phyloP scores from a whole-genome alignment of 2,888 invertebrate species.

The Ypsolopha scabrella region DNA sequence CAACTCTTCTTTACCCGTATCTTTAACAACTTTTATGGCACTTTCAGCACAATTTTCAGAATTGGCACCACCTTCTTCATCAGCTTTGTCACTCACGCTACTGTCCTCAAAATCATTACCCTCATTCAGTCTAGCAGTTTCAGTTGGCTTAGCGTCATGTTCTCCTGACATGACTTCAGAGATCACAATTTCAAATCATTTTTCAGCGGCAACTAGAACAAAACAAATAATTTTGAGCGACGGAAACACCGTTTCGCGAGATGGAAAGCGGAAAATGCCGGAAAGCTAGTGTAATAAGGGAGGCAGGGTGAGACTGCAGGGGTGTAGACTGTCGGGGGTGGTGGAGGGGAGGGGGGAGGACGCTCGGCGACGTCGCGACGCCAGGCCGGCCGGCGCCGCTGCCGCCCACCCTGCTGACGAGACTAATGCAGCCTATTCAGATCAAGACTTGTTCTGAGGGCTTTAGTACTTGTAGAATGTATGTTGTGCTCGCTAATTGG shows the following conservation, averaged over 20 bases:
- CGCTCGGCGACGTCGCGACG: constrained; percentile 58
- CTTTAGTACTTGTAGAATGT: too few relatives aligned
- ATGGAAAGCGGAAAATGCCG: too few relatives aligned
- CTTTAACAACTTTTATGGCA: constrained; percentile 8
- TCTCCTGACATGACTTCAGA: constrained; percentile 52
- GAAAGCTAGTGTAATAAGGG: background rate
- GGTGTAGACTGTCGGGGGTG: constrained; percentile 10
- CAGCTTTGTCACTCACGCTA: constrained; percentile 19
- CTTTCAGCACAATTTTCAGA: background rate
- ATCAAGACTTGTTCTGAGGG: background rate
- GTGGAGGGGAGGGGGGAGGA: constrained; percentile 18
- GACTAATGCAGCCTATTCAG: constrained; percentile 9
- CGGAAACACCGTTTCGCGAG: too few relatives aligned
- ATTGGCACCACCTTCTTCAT: constrained; percentile 6
- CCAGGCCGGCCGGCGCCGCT: constrained; percentile 60
- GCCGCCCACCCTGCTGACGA: constrained; percentile 21
- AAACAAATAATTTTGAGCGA: too few relatives aligned
- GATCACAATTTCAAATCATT: too few relatives aligned
- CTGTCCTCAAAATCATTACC: constrained; percentile 23
- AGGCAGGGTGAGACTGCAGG: background rate
- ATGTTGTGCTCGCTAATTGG: too few relatives aligned
- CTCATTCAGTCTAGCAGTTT: background rate
- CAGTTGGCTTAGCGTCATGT: constrained; percentile 20
- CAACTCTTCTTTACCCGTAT: constrained; percentile 8
- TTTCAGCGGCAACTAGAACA: too few relatives aligned